Percentiles rank a stretch among this genome's conserved stretches.
These are phyloP conservation scores for Urocynchramus pylzowi DNA, from an alignment of 2,113 vertebrate genomes.

Conservation along the genomic window DNA sequence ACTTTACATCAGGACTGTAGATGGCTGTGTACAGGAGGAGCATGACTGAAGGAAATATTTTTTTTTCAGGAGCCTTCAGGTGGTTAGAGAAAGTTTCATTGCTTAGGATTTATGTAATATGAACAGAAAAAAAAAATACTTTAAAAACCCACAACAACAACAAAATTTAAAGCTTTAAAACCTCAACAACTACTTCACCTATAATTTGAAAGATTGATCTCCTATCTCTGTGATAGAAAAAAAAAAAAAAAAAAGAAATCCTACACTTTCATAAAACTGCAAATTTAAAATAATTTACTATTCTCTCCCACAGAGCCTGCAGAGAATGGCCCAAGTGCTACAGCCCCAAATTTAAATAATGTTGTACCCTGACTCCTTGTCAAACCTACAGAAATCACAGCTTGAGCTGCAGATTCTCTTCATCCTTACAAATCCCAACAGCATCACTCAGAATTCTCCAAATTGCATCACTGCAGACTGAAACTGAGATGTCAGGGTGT, in stretches of 20 bases:
- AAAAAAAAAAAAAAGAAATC: neutral
- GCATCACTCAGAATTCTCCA: neutral
- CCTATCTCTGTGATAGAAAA: neutral
- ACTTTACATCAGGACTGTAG: neutral
- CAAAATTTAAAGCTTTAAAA: neutral
- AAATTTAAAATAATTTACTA: neutral
- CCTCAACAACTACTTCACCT: neutral
- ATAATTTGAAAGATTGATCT: neutral
- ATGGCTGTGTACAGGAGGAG: accelerated
- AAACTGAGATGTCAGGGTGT: neutral
- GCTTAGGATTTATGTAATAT: neutral
- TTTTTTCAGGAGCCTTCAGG: neutral
- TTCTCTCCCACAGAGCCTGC: neutral
- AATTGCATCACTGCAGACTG: neutral
- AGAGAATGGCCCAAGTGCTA: neutral
- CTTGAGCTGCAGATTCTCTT: neutral
- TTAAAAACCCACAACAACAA: neutral
- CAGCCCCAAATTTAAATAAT: neutral
- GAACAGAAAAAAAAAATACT: neutral
- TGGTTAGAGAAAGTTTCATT: neutral
- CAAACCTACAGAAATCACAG: neutral
- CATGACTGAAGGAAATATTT: neutral
- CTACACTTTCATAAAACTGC: neutral
- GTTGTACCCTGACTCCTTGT: neutral
- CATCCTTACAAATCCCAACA: neutral